Conservation (phyloP, 2,113 vertebrate species). For the Psophia crepitans region DNA sequence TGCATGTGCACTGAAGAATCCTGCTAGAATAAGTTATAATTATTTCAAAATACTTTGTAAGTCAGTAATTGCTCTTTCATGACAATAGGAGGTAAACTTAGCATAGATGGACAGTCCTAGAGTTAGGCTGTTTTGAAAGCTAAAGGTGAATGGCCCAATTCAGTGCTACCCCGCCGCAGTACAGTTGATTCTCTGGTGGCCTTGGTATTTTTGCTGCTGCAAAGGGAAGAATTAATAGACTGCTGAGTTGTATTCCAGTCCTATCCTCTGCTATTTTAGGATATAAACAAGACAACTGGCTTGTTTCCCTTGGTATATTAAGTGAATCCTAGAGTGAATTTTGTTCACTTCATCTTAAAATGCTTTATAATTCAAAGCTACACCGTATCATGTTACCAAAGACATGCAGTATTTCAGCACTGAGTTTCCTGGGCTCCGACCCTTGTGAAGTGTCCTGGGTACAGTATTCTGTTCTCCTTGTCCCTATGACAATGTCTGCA, state of each 20-base stretch:
- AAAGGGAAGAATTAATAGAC: not conserved
- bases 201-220: not conserved
- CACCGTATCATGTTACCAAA: not conserved
- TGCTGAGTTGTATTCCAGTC: not conserved
- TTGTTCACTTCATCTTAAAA: not conserved
- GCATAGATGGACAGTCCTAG: not conserved
- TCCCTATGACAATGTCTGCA: not conserved
- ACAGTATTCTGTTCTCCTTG: not conserved
- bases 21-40: not conserved
- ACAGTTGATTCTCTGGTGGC: not conserved
- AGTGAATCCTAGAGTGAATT: not conserved
- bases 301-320: not conserved
- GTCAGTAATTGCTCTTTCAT: not conserved
- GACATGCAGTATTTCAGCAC: not conserved
- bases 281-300: not conserved
- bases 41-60: not conserved
- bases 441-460: not conserved
- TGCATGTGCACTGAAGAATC: not conserved
- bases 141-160: not conserved
- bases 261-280: not conserved
- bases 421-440: not conserved
- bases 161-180: not conserved
- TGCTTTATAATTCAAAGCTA: not conserved
- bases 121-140: not conserved
- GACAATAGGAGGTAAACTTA: not conserved